Evolutionary conservation across 2,797 vertebrate genomes (phyloP), one percentile per base, ranked within the genome.

Genomic region (Knipowitschia caucasica): DNA sequence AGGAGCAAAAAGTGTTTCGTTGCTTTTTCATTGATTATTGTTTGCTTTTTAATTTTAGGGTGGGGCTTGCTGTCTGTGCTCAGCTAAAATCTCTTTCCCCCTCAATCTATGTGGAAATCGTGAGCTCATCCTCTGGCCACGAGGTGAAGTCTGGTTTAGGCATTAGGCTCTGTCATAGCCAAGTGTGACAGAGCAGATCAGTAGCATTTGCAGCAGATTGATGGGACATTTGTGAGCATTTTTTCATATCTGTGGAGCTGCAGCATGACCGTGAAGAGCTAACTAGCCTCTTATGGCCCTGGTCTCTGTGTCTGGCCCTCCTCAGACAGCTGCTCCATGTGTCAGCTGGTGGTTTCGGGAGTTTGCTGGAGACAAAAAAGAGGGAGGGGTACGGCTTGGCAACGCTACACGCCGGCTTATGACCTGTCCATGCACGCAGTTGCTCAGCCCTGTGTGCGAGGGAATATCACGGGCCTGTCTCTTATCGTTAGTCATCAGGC

Each of bases 261-360:
- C n/a, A 44, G 59, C 30, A 36, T 20, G 55, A 59, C 35, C 56
- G 52, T 5, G n/a, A 62, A 31, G n/a, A 55, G 65, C 51, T 2
- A 46, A 55, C 54, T 69, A 42, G 66, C 52, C 50, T 77, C 69
- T 36, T 73, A 73, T 82, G 43, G 61, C 58, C 56, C 76, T 62
- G 53, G 67, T 81, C 73, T 73, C 78, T 63, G 79, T 7, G 71
- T 73, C 75, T 72, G 78, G 76, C 77, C 72, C 64, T 82, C 71
- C 64, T 81, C 10, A 34, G 84, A 84, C 90, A 91, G 89, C 90
- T 91, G 90, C 86, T 78, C 24, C 1, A 66, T 70, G 84, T 88
- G 88, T 91, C 89, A 89, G 88, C 88, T 91, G 89, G 83, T 86
- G 85, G 81, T 74, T 84, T 74, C 69, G 50, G 73, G 38, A 64